Percentiles rank a stretch among this genome's conserved stretches.
Conservation (phyloP, 2,888 invertebrate genomes). For the Agonopterix alstromeriana region DNA sequence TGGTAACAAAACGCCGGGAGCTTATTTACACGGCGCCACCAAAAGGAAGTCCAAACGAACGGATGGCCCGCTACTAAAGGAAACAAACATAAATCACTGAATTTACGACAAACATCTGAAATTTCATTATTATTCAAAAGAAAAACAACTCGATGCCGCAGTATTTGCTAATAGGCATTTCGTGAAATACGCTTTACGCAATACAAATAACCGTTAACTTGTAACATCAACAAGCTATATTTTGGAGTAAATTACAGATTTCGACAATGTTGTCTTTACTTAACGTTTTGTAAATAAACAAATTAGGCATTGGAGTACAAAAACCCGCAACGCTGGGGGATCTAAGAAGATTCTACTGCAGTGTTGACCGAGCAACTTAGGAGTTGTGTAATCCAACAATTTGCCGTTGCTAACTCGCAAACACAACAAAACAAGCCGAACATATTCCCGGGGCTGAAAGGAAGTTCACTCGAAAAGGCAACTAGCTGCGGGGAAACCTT, state of each 20-base stretch:
- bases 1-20: slow-evolving; percentile 54
- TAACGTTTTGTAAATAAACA: slow-evolving; percentile 46
- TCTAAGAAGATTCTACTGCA: slow-evolving; percentile 49
- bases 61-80: slow-evolving; percentile 50
- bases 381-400: slow-evolving; percentile 70
- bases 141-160: slow-evolving; percentile 40
- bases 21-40: slow-evolving; percentile 62
- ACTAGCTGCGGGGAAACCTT: slow-evolving; percentile 65
- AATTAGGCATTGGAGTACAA: slow-evolving; percentile 46
- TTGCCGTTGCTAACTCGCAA: slow-evolving; percentile 69
- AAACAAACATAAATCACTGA: slow-evolving; percentile 64
- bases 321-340: slow-evolving; percentile 38
- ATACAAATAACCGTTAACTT: slow-evolving; percentile 40
- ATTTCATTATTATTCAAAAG: slow-evolving; percentile 50
- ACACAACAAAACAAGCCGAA: slow-evolving; percentile 70
- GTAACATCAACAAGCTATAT: slow-evolving; percentile 34
- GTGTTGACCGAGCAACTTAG: slow-evolving; percentile 68
- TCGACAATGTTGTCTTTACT: slow-evolving; percentile 31
- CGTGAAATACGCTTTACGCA: slow-evolving; percentile 40
- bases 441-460: slow-evolving; percentile 65
- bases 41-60: slow-evolving; percentile 58
- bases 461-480: slow-evolving; percentile 70
- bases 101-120: slow-evolving; percentile 59
- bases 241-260: slow-evolving; percentile 31
- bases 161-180: slow-evolving; percentile 42